These are phyloP conservation scores for Pituophis catenifer DNA, from an alignment of 2,113 vertebrate species.

Conservation along the genomic window DNA sequence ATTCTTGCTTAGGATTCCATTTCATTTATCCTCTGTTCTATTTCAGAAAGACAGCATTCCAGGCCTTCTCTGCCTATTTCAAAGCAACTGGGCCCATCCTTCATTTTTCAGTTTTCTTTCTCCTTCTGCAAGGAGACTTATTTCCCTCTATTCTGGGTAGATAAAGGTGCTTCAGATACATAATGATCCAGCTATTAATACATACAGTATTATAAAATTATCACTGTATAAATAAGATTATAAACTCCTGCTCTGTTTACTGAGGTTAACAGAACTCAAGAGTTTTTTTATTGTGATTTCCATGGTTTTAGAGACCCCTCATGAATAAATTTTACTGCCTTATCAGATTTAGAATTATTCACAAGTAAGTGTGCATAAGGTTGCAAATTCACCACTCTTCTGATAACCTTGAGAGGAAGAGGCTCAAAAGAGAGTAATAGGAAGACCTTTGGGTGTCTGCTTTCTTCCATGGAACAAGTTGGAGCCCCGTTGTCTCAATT, in stretches of 20 bases:
- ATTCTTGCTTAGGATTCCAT: not conserved
- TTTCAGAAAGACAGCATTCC: not conserved
- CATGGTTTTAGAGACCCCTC: not conserved
- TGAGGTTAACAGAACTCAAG: not conserved
- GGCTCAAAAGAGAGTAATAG: not conserved
- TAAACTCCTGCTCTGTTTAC: not conserved
- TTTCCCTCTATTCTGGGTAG: not conserved
- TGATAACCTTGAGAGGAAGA: not conserved
- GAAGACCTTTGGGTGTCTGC: not conserved
- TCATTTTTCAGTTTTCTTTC: not conserved
- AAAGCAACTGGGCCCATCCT: not conserved
- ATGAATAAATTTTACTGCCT: not conserved
- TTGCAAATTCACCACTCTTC: not conserved
- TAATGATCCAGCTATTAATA: not conserved
- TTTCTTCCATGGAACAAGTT: not conserved
- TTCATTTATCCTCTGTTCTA: not conserved
- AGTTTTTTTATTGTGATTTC: not conserved
- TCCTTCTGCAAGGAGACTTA: not conserved
- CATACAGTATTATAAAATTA: slow-evolving; percentile 30
- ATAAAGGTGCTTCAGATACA: not conserved
- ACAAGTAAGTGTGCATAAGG: not conserved
- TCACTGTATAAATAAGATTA: slow-evolving; percentile 29
- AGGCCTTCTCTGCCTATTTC: not conserved
- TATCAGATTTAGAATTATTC: not conserved
- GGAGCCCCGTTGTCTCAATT: not conserved